These are phyloP conservation scores for Grammomys surdaster DNA, from an alignment of 2,113 vertebrate species.

Conservation along the genomic window DNA sequence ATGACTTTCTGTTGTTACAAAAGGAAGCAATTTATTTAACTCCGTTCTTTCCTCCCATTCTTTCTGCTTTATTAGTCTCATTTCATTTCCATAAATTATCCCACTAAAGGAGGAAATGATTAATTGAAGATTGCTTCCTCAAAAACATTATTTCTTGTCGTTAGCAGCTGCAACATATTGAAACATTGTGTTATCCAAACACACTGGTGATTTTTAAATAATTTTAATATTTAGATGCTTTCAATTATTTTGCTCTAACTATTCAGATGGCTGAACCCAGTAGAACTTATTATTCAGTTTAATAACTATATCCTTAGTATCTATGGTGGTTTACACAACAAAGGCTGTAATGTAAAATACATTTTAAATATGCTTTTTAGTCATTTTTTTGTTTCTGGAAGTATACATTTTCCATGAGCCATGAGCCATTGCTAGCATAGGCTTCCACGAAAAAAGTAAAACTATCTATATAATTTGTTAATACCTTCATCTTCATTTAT, in stretches of 20 bases:
- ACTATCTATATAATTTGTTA: not conserved
- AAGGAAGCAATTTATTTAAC: constrained; percentile 91
- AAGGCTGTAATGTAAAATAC: constrained; percentile 56
- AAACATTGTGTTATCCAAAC: constrained; percentile 83
- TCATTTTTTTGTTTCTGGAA: constrained; percentile 20
- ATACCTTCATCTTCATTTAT: not conserved
- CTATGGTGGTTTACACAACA: constrained; percentile 69
- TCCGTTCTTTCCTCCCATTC: constrained; percentile 84
- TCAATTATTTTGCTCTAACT: constrained; percentile 77
- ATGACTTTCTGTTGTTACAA: constrained; percentile 87
- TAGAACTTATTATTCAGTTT: constrained; percentile 82
- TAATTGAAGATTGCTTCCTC: constrained; percentile 90
- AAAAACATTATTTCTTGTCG: constrained; percentile 88
- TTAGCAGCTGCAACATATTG: constrained; percentile 86
- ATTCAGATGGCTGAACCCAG: constrained; percentile 77
- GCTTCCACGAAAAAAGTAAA: not conserved
- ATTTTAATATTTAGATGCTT: constrained; percentile 84
- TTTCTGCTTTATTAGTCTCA: constrained; percentile 86
- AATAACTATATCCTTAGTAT: constrained; percentile 69
- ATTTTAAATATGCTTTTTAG: constrained; percentile 24
- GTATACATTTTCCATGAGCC: not conserved
- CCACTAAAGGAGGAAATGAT: constrained; percentile 87
- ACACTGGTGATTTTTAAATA: constrained; percentile 83
- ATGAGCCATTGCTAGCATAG: not conserved
- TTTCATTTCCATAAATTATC: constrained; percentile 90